Evolutionary conservation across 1,140 invertebrate genomes (phyloP), one percentile per base, ranked within the genome.

Genomic region (Leptinotarsa defecta): DNA sequence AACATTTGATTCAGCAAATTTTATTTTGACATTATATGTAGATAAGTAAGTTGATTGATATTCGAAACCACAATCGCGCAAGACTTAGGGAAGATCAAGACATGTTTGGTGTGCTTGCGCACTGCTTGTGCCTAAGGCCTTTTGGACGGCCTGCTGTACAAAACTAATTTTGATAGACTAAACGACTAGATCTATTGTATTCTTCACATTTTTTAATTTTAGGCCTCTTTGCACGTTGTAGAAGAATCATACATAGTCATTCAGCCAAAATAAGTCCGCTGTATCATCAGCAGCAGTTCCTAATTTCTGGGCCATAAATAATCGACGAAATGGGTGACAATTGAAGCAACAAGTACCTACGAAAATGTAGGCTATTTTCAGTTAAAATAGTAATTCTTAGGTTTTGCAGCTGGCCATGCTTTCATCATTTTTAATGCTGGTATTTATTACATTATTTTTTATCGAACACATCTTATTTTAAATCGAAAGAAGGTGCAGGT

Each of bases 11-110:
- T 78, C 77, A 79, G 79, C 80, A 81, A 81, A 72, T 80, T 43
- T 80, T 80, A 79, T 80, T 82, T 78, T 78, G 76, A 81, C 82
- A 82, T 82, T 83, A 83, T 81, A 83, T 82, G 81, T 81, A 80
- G 81, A 84, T 80, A 83, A 83, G 80, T 82, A 82, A 68, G 78
- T 81, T 79, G 77, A 75, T 75, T 77, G 71, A 81, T 79, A 78
- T 75, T 78, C 68, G 76, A 80, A 82, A 81, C 80, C 75, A 82
- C 74, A 78, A 74, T 77, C 77, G 75, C 80, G 77, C 80, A 82
- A 83, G 77, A 80, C 78, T 78, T 78, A 48, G 74, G 82, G 82
- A 83, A 83, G 82, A 83, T 82, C 82, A 77, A 81, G 81, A 82
- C 76, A 81, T 77, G 74, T 73, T 73, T 63, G 71, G 61, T 43